phyloP scores from a whole-genome alignment of 2,888 invertebrate genomes.

The Synergus itoensis region DNA sequence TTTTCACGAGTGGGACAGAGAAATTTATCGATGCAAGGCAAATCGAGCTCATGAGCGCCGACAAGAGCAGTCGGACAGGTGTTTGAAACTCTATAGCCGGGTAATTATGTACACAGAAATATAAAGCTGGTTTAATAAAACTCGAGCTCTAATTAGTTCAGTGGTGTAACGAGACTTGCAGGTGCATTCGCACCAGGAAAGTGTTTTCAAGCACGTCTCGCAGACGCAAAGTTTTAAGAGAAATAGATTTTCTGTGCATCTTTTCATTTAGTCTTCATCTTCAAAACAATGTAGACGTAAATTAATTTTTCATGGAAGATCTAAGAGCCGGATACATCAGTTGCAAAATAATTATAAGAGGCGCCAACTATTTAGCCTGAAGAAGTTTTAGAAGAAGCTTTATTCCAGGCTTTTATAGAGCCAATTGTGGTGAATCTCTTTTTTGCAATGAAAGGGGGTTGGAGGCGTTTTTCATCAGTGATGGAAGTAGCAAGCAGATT shows the following conservation, averaged over 20 bases:
- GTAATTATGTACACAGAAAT: constrained; percentile 35
- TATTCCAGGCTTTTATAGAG: neutral
- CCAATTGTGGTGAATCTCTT: constrained; percentile 8
- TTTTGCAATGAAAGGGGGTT: constrained; percentile 25
- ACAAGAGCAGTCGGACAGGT: constrained; percentile 36
- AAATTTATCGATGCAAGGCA: constrained; percentile 31
- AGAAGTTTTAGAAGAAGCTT: neutral
- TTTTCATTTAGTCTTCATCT: neutral
- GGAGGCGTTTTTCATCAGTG: constrained; percentile 40
- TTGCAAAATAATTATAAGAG: neutral
- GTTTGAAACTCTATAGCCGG: constrained; percentile 32
- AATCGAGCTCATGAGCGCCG: constrained; percentile 11
- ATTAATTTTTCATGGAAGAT: neutral
- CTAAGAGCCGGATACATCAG: no score
- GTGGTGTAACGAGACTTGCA: constrained; percentile 20
- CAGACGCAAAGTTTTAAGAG: neutral
- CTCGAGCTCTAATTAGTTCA: constrained; percentile 32
- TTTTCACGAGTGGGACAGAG: constrained; percentile 24
- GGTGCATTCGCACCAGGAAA: constrained; percentile 17
- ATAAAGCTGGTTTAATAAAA: constrained; percentile 37
- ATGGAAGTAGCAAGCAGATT: neutral
- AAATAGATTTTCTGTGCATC: neutral
- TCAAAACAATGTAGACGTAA: neutral
- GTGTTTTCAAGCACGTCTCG: constrained; percentile 37
- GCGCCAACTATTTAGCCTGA: neutral